Percentiles rank a stretch among this genome's conserved stretches.
phyloP scores from a whole-genome alignment of 2,797 vertebrate genomes.

The Ctenopoma kingsleyae region DNA sequence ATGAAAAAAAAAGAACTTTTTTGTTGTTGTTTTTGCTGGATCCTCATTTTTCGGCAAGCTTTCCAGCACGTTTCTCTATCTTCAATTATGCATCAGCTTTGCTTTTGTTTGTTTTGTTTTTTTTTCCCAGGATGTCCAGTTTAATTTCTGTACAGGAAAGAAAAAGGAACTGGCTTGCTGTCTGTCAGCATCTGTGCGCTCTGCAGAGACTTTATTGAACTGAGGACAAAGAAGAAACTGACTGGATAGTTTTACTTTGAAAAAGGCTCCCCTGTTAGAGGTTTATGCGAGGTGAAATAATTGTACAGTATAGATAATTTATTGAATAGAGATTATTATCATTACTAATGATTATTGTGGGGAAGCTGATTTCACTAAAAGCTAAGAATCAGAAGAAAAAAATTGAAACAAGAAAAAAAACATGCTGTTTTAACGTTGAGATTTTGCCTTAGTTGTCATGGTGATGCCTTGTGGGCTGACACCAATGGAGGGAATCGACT shows the following conservation, averaged over 20 bases:
- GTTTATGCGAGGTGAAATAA: constrained; percentile 78
- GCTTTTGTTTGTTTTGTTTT: constrained; percentile 42
- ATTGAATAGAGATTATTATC: constrained; percentile 88
- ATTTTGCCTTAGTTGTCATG: constrained; percentile 89
- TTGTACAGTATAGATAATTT: constrained; percentile 90
- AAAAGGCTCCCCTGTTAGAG: constrained; percentile 71
- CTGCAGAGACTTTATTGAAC: constrained; percentile 52
- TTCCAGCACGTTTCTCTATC: constrained; percentile 69
- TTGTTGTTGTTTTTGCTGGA: constrained; percentile 67
- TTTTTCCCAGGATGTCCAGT: constrained; percentile 57
- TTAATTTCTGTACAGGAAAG: constrained; percentile 70
- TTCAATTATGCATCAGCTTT: constrained; percentile 76
- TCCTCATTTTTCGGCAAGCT: constrained; percentile 69
- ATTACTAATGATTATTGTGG: constrained; percentile 81
- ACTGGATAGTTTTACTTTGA: constrained; percentile 78
- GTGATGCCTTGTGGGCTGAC: constrained; percentile 84
- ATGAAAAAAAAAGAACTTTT: constrained; percentile 43
- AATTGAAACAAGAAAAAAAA: constrained; percentile 46
- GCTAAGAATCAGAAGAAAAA: constrained; percentile 49
- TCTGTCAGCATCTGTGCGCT: constrained; percentile 50
- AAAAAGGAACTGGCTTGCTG: constrained; percentile 53
- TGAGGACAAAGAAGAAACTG: constrained; percentile 45
- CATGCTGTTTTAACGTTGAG: constrained; percentile 74
- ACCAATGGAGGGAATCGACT: constrained; percentile 72
- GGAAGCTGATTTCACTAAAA: constrained; percentile 68